These are phyloP conservation scores for silkworm (Bombyx mori) DNA, from an alignment of 1,140 invertebrate genomes.

Conservation along the genomic window DNA sequence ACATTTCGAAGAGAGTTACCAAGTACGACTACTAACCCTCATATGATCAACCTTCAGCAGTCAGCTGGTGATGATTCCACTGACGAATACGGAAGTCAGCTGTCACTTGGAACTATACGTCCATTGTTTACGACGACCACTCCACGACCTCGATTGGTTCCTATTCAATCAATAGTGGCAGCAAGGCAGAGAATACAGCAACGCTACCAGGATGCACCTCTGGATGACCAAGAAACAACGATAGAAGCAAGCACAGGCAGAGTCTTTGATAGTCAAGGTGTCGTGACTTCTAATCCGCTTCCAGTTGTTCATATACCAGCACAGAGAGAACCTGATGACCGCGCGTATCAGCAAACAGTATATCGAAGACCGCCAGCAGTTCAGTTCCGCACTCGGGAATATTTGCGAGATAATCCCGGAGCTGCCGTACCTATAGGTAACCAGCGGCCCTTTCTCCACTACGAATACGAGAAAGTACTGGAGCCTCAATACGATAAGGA, in stretches of 20 bases:
- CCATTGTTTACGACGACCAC: conserved; percentile 78
- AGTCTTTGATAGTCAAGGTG: conserved; percentile 52
- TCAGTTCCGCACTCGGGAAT: conserved; percentile 65
- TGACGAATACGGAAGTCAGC: conserved; percentile 76
- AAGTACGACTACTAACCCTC: conserved; percentile 57
- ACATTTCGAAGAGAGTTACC: conserved; percentile 71
- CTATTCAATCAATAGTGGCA: conserved; percentile 53
- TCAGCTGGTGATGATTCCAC: conserved; percentile 74
- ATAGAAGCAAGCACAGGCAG: conserved; percentile 65
- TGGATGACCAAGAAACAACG: conserved; percentile 61
- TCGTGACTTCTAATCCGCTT: conserved; percentile 59
- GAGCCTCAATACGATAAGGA: conserved; percentile 61
- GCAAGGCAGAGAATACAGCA: conserved; percentile 57
- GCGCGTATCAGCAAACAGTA: conserved; percentile 65
- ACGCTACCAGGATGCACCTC: conserved; percentile 58
- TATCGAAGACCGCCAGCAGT: conserved; percentile 62
- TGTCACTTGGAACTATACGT: conserved; percentile 73
- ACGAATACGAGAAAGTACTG: conserved; percentile 58
- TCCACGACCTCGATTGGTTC: conserved; percentile 58
- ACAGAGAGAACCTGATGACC: conserved; percentile 51
- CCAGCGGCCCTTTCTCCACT: conserved; percentile 65
- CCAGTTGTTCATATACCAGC: conserved; percentile 56
- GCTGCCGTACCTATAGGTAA: conserved; percentile 65
- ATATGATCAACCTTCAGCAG: conserved; percentile 65
- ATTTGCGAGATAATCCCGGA: conserved; percentile 65